Conservation (phyloP, 1,140 invertebrate species). For the Phortica variegata region DNA sequence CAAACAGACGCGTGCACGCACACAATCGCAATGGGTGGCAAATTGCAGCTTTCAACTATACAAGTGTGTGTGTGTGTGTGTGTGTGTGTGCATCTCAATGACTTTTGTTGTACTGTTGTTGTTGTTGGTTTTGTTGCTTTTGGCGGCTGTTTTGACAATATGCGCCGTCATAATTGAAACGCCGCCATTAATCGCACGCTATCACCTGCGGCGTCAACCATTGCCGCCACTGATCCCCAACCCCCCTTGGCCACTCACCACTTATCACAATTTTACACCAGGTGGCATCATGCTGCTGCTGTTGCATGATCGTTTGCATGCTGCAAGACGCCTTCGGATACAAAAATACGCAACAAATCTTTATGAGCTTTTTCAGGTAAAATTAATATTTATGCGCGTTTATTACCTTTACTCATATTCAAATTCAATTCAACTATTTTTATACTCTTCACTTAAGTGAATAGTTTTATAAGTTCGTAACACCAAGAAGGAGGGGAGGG, state of each 20-base stretch:
- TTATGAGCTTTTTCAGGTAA: too few species aligned
- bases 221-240: neutral
- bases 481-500: too few species aligned
- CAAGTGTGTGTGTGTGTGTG: conserved; percentile 17
- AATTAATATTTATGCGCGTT: too few species aligned
- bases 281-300: conserved; percentile 9
- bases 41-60: conserved; percentile 47
- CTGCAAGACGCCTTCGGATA: neutral
- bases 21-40: conserved; percentile 48
- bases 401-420: too few species aligned
- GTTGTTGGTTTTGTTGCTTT: conserved; percentile 1
- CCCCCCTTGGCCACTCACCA: conserved; percentile 5
- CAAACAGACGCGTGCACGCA: conserved; percentile 4
- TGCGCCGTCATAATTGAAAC: conserved; percentile 46
- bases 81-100: too few species aligned
- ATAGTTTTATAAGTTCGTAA: too few species aligned
- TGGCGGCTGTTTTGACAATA: conserved; percentile 42
- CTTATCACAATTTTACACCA: too few species aligned
- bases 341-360: neutral
- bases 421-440: too few species aligned
- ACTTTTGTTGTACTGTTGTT: conserved; percentile 9
- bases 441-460: too few species aligned
- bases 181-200: conserved; percentile 46
- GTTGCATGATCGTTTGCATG: neutral
- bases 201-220: conserved; percentile 20